Evolutionary conservation across 2,888 invertebrate species (phyloP).

Genomic region (Drosophila colorata): DNA sequence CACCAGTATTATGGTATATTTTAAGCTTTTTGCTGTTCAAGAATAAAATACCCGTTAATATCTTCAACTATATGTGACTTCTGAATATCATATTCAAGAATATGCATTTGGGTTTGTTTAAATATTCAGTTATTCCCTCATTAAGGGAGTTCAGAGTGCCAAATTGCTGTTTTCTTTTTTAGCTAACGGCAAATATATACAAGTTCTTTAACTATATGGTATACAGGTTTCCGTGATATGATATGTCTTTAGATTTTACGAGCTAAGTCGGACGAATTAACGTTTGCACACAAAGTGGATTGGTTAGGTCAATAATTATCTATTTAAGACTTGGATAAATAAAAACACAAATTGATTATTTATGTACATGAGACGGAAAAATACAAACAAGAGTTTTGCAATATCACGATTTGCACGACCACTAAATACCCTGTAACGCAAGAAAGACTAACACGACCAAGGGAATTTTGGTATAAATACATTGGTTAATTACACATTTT

Average conservation of each 20-base stretch:
- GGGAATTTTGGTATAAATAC: neutral
- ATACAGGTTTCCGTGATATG: constrained; percentile 41
- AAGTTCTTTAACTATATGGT: constrained; percentile 33
- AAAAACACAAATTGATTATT: constrained; percentile 49
- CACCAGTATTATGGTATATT: too few relatives aligned
- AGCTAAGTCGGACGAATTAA: constrained; percentile 29
- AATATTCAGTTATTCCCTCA: constrained; percentile 54
- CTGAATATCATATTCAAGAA: constrained; percentile 10
- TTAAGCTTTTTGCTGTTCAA: too few relatives aligned
- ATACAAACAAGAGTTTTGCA: constrained; percentile 15
- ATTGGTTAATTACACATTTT: too few relatives aligned
- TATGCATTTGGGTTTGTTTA: constrained; percentile 51
- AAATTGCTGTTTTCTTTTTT: constrained; percentile 27
- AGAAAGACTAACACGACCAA: too few relatives aligned
- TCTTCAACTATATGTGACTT: neutral
- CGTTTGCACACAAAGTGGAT: constrained; percentile 42
- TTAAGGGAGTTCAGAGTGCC: constrained; percentile 19
- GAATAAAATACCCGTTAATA: constrained; percentile 18
- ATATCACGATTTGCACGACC: neutral
- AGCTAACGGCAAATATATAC: constrained; percentile 43
- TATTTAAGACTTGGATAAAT: constrained; percentile 43
- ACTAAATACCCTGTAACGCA: constrained; percentile 27
- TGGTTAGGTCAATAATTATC: constrained; percentile 57
- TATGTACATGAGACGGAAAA: constrained; percentile 47
- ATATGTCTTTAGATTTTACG: constrained; percentile 29